A percentile compares a stretch with the other conserved stretches of the same genome.
Conservation (phyloP, 2,113 vertebrate genomes). For the Sciurus niger region DNA sequence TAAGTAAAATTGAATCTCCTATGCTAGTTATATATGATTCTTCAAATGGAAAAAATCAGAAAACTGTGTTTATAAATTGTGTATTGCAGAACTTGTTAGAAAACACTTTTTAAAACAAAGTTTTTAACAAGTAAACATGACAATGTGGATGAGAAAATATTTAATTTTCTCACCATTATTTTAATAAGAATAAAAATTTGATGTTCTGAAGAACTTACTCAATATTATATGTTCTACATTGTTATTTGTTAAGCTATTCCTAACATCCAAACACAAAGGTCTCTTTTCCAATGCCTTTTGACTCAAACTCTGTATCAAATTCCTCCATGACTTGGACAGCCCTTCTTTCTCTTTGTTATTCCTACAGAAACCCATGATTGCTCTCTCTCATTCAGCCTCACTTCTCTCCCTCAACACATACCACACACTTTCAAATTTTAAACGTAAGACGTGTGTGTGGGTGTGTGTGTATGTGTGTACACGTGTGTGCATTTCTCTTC, state of each 20-base stretch:
- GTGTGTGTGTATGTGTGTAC: neutral
- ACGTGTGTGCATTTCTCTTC: neutral
- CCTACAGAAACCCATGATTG: accelerated
- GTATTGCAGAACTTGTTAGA: neutral
- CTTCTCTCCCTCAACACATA: neutral
- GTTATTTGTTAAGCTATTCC: neutral
- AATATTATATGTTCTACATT: neutral
- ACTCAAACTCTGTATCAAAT: neutral
- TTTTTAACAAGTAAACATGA: neutral
- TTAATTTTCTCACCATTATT: neutral
- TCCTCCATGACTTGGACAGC: neutral
- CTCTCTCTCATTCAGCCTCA: neutral
- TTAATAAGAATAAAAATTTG: neutral
- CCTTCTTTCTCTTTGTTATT: neutral
- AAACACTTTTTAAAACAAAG: neutral
- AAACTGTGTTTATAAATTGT: neutral
- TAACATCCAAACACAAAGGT: neutral
- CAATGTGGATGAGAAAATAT: neutral
- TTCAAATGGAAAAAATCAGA: neutral
- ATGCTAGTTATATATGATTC: neutral
- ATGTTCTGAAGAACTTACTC: neutral
- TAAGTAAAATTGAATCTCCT: neutral
- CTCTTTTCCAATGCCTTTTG: neutral
- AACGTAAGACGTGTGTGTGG: neutral
- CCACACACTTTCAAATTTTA: neutral